Evolutionary conservation across 2,113 vertebrate species (phyloP), one percentile per base, ranked within the genome.

Genomic region (Erythrocercus mccallii): DNA sequence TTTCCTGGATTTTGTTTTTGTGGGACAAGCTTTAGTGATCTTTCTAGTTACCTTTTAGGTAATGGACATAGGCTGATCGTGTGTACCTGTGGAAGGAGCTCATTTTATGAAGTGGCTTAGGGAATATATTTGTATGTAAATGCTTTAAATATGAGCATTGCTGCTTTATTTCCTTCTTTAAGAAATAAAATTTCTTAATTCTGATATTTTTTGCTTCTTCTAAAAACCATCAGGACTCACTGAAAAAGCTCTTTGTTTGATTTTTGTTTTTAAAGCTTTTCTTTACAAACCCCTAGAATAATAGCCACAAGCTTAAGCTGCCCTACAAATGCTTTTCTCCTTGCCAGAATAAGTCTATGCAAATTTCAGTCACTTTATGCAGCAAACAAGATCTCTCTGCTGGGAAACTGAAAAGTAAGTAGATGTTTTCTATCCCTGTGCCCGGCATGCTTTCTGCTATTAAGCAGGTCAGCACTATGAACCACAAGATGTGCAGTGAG

Each of bases 361-460:
- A 77, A 33, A 50, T 80, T 84, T 40, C 28, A 42, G 16, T 68
- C 1, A 1, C 31, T 86, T 72, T 25, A 31, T 76, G 66, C 66
- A 92, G 37, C 22, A 38, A 62, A 30, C 50, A n/a, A 72, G 17
- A 33, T 80, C 15, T 80, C n/a, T 70, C 24, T 13, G 6, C 77
- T 93, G 66, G 37, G 38, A 74, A 94, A 30, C 15, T 38, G 35
- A 64, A 71, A 60, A 65, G 3, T n/a, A 50, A 73, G n/a, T 53
- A 33, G 1, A 1, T 73, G 69, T 71, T 66, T 91, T 56, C 51
- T 65, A 6, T 50, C n/a, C 15, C 23, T 42, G 15, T 56, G 30
- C 48, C 17, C 16, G 18, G 35, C 0, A 0, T 84, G 31, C 33
- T 44, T 21, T 54, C 24, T 73, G 19, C 37, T 47, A 11, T 12